Evolutionary conservation across 1,140 invertebrate genomes (phyloP).

Genomic region (Musca domestica): DNA sequence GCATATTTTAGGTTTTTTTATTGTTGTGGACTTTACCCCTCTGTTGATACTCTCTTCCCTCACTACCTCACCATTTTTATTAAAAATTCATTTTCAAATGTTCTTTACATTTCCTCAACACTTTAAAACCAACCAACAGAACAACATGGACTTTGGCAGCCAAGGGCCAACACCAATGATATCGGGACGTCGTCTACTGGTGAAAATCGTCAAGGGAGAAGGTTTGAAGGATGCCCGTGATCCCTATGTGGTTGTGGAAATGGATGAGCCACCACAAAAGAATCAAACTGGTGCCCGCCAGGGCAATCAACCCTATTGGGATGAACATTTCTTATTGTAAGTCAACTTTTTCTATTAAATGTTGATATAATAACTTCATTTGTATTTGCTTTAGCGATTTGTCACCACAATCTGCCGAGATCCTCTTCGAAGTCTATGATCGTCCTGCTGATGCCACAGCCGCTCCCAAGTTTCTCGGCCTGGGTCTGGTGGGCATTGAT

Average conservation of each 20-base stretch:
- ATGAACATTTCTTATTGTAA: slow-evolving; percentile 97
- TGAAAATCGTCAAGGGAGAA: slow-evolving; percentile 84
- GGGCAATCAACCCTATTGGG: slow-evolving; percentile 84
- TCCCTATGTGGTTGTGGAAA: slow-evolving; percentile 88
- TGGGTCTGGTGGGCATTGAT: slow-evolving; percentile 89
- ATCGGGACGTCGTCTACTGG: slow-evolving; percentile 76
- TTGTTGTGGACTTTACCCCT: neutral
- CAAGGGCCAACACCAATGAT: slow-evolving; percentile 54
- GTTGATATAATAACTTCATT: no score
- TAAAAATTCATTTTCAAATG: neutral
- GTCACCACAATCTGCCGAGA: slow-evolving; percentile 76
- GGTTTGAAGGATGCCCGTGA: slow-evolving; percentile 65
- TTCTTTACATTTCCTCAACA: slow-evolving; percentile 29
- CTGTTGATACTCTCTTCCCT: no score
- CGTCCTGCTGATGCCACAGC: slow-evolving; percentile 59
- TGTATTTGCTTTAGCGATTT: slow-evolving; percentile 77
- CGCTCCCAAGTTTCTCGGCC: slow-evolving; percentile 74
- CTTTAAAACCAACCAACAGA: slow-evolving; percentile 33
- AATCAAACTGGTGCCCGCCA: slow-evolving; percentile 83
- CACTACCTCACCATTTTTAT: no score
- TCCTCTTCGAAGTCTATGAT: slow-evolving; percentile 94
- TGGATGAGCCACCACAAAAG: slow-evolving; percentile 93
- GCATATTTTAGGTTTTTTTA: slow-evolving; percentile 4
- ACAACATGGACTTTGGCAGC: slow-evolving; percentile 54
- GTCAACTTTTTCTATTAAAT: slow-evolving; percentile 37